Evolutionary conservation across 2,797 vertebrate species (phyloP).

Genomic region (Eremophila alpestris): DNA sequence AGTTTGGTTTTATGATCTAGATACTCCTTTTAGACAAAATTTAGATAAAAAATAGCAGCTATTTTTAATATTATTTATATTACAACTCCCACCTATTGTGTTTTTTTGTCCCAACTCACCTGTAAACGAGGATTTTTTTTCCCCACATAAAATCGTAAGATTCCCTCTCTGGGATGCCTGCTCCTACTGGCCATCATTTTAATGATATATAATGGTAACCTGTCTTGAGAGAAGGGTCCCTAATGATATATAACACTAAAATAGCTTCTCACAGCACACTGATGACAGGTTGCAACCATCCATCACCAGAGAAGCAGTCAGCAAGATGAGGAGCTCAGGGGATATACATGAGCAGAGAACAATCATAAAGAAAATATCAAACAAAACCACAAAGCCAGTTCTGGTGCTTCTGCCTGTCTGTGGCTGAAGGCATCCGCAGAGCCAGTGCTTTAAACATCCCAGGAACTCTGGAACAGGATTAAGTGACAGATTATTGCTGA

Average conservation of each 20-base stretch:
- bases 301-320: conserved; percentile 41
- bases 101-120: background rate
- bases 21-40: background rate
- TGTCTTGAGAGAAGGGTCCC: conserved; percentile 38
- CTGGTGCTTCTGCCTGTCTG: background rate
- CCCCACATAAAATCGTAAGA: conserved; percentile 17
- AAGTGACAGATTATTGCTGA: background rate
- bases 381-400: background rate
- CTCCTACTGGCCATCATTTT: conserved; percentile 31
- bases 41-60: background rate
- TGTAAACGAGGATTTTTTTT: background rate
- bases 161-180: conserved; percentile 16
- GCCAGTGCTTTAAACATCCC: background rate
- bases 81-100: background rate
- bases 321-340: conserved; percentile 19
- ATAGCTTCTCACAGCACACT: conserved; percentile 35
- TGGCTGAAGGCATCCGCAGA: background rate
- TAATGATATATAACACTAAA: conserved; percentile 38
- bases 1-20: background rate
- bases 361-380: conserved; percentile 18
- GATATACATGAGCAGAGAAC: conserved; percentile 5
- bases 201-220: conserved; percentile 62
- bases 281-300: conserved; percentile 19
- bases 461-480: background rate
- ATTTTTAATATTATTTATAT: conserved; percentile 2